A percentile compares a stretch with the other conserved stretches of the same genome.
Conservation (phyloP, 1,140 invertebrate species). For the Drosophila bifasciata region DNA sequence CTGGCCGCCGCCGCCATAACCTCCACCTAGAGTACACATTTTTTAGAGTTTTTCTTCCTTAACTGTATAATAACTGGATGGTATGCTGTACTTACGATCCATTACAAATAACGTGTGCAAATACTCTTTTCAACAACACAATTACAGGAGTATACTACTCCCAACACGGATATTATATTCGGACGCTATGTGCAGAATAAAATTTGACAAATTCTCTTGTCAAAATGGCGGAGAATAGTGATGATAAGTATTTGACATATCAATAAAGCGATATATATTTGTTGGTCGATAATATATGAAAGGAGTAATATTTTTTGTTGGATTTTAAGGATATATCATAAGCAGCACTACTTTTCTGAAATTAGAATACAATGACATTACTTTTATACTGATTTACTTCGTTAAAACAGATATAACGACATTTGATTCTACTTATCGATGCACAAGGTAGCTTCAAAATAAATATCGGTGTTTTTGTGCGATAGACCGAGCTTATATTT, state of each 20-base stretch:
- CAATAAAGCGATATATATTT: too few species aligned
- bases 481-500: too few species aligned
- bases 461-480: too few species aligned
- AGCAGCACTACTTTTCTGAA: too few species aligned
- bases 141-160: constrained; percentile 20
- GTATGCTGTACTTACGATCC: constrained; percentile 63
- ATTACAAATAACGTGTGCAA: constrained; percentile 32
- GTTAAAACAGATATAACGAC: too few species aligned
- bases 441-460: too few species aligned
- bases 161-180: background rate
- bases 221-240: constrained; percentile 66
- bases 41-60: constrained; percentile 24
- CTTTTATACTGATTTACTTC: too few species aligned
- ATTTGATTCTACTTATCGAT: too few species aligned
- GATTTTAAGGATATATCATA: too few species aligned
- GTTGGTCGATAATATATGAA: too few species aligned
- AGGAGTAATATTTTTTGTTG: too few species aligned
- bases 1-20: constrained; percentile 76
- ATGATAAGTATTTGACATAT: constrained; percentile 24
- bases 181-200: background rate
- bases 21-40: constrained; percentile 55
- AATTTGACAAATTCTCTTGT: constrained; percentile 44
- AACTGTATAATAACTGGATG: constrained; percentile 8
- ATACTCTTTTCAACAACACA: constrained; percentile 12
- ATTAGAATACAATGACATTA: too few species aligned